Base-by-base conservation (phyloP, 2,113 vertebrate species). In the Haemorhous mexicanus region DNA sequence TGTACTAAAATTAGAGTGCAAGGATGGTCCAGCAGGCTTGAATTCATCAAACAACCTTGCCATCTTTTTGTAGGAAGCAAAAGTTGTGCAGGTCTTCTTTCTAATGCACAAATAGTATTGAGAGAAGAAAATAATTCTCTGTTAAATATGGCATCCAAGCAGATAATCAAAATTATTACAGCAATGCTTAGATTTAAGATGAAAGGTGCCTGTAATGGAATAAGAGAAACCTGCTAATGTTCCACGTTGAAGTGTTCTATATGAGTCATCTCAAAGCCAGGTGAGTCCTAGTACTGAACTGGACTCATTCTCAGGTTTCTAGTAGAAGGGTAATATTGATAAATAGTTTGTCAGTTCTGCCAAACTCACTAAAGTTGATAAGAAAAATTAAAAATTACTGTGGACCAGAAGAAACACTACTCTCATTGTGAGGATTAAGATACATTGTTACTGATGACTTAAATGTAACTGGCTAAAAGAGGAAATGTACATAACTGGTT, bases 391-490 rank as follows among this genome's bases (percentile, higher is more conserved):
- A 75, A 86, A 80, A 33, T 74, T 52, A 30, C 14, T 79, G 28
- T 55, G 56, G 16, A 72, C 62, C 62, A 69, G 81, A 87, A 94
- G 68, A 63, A 94, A 95, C 69, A 39, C 32, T 3, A 4, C 44
- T 83, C 8, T 44, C 18, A 3, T n/a, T 80, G 62, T 2, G 18
- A 85, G 47, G 43, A 41, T 43, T n/a, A 33, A 77, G 58, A 33
- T 27, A 7, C n/a, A 26, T 74, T 43, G 5, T 63, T 87, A 72
- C 46, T 87, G 82, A 23, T 76, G 6, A 66, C 16, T 72, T 59
- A 27, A 89, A 79, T 88, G 43, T 74, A 66, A 92, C 39, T 83
- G 56, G 72, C 73, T 95, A 87, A 81, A 91, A 90, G 56, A 73
- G 43, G 68, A 56, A 66, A 21, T 85, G 83, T 82, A 73, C 59